These are phyloP conservation scores for Uropetala carovei DNA, from an alignment of 2,888 invertebrate genomes.

Conservation along the genomic window DNA sequence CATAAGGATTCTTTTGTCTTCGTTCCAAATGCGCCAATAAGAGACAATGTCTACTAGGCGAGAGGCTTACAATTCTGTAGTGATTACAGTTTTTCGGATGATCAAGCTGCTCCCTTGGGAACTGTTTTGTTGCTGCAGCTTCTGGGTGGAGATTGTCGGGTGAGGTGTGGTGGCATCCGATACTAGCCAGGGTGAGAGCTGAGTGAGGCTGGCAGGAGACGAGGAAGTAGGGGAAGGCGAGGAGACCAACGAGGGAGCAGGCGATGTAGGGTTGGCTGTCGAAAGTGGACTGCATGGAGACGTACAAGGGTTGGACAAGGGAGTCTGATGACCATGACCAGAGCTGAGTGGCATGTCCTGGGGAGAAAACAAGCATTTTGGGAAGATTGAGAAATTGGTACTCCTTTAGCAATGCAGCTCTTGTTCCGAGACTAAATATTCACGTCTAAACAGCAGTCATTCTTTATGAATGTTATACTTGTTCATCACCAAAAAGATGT, in stretches of 20 bases:
- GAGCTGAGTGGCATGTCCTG: conserved; percentile 26
- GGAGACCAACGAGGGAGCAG: conserved; percentile 5
- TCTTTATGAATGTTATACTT: background rate
- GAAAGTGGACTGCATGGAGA: conserved; percentile 66
- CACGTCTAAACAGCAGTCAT: conserved; percentile 27
- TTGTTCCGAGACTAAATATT: conserved; percentile 11
- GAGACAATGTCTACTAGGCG: background rate
- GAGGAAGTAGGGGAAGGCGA: conserved; percentile 26
- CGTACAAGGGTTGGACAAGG: conserved; percentile 65
- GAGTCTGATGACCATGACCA: conserved; percentile 65
- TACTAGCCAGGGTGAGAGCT: conserved; percentile 89
- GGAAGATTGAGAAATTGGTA: conserved; percentile 72
- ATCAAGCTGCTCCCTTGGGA: conserved; percentile 82
- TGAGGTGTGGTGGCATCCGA: conserved; percentile 77
- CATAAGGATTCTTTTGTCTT: background rate
- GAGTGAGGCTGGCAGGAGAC: conserved; percentile 71
- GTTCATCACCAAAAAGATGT: background rate
- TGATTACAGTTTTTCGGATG: conserved; percentile 91
- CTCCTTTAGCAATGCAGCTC: conserved; percentile 71
- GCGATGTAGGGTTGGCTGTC: conserved; percentile 63
- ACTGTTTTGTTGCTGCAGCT: conserved; percentile 74
- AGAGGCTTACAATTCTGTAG: conserved; percentile 83
- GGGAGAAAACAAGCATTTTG: conserved; percentile 68
- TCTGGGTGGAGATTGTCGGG: conserved; percentile 79
- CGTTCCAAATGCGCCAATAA: background rate